Percentiles rank a stretch among this genome's conserved stretches.
These are phyloP conservation scores for Aplodontia rufa DNA, from an alignment of 2,113 vertebrate species.

Conservation along the genomic window DNA sequence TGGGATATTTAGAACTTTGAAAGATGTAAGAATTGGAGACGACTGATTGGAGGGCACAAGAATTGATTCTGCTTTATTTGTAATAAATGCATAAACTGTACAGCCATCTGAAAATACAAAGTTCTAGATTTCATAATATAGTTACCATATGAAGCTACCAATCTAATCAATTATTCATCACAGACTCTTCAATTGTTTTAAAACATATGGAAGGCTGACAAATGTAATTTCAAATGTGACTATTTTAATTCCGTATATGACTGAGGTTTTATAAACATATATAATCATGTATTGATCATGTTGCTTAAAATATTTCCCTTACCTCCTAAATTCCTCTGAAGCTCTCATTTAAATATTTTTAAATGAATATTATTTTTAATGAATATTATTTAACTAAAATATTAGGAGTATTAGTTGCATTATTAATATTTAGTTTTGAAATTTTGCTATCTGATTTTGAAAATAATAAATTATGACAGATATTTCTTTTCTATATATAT, in stretches of 20 bases:
- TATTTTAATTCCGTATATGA: neutral
- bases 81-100: neutral
- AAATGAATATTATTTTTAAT: neutral
- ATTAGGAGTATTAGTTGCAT: neutral
- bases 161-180: neutral
- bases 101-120: neutral
- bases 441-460: neutral
- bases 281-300: neutral
- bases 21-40: neutral
- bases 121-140: neutral
- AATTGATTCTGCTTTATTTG: neutral
- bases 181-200: neutral
- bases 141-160: neutral
- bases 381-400: neutral
- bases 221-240: neutral
- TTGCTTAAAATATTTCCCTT: neutral
- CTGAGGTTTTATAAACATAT: neutral
- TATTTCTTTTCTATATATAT: no score
- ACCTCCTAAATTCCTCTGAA: neutral
- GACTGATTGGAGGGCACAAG: neutral
- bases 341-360: neutral
- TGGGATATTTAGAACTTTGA: neutral
- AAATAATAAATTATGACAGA: neutral
- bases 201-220: neutral
- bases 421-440: neutral